Evolutionary conservation across 2,888 invertebrate species (phyloP).

Genomic region (Pecten maximus): DNA sequence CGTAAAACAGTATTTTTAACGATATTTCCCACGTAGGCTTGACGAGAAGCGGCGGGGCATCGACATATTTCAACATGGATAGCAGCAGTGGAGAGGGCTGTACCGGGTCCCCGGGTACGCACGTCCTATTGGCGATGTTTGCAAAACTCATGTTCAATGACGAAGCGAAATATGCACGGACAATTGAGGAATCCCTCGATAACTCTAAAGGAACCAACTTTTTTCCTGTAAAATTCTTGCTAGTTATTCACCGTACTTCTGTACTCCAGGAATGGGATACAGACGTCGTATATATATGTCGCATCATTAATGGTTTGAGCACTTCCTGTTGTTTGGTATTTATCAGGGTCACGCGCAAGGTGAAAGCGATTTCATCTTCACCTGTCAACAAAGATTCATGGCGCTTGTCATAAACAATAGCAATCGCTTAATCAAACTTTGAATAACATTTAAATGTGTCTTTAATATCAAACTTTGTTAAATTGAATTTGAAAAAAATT

Average conservation of each 20-base stretch:
- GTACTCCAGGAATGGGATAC: background rate
- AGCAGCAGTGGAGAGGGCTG: background rate
- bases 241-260: no score
- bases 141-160: background rate
- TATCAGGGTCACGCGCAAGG: background rate
- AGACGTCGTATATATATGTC: background rate
- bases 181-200: no score
- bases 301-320: background rate
- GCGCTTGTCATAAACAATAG: background rate
- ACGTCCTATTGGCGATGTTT: background rate
- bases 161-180: background rate
- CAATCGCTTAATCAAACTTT: background rate
- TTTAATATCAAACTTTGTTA: background rate
- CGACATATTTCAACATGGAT: constrained; percentile 44
- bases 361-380: background rate
- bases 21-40: constrained; percentile 66
- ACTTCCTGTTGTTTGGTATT: background rate
- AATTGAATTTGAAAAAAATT: background rate
- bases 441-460: background rate
- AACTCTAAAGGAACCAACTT: no score
- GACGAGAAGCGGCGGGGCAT: constrained; percentile 46
- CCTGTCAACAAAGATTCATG: background rate
- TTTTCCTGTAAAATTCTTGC: no score
- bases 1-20: constrained; percentile 74
- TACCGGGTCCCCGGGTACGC: background rate